Conservation (phyloP, 2,797 vertebrate genomes). For the Malacoraja senta region DNA sequence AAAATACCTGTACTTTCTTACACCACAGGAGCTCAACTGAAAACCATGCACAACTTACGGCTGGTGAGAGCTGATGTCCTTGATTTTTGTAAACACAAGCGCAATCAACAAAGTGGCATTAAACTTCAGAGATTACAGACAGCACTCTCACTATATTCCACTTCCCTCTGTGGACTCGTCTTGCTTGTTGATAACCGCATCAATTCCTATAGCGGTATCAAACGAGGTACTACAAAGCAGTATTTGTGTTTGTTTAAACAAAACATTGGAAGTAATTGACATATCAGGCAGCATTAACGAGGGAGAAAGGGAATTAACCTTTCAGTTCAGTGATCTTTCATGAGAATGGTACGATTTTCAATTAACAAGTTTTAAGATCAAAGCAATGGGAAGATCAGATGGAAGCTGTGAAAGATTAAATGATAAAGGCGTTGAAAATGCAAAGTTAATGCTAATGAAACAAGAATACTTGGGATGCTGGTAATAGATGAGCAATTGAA, state of each 20-base stretch:
- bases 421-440: no score
- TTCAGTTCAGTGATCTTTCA: no score
- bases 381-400: no score
- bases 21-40: conserved; percentile 79
- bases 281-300: no score
- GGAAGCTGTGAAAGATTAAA: no score
- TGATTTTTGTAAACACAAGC: conserved; percentile 88
- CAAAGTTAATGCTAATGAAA: not conserved
- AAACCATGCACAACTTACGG: conserved; percentile 96
- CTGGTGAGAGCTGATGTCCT: conserved; percentile 81
- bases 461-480: not conserved
- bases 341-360: no score
- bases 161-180: conserved; percentile 85
- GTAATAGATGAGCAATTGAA: not conserved
- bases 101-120: conserved; percentile 74
- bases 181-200: conserved; percentile 90
- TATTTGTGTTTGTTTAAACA: not conserved
- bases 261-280: no score
- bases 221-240: conserved; percentile 69
- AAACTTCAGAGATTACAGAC: conserved; percentile 88
- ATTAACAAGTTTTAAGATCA: no score
- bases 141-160: conserved; percentile 86
- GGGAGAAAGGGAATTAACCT: no score
- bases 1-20: not conserved
- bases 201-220: conserved; percentile 93